phyloP scores from a whole-genome alignment of 2,113 vertebrate genomes.

The Nyctibius bracteatus region DNA sequence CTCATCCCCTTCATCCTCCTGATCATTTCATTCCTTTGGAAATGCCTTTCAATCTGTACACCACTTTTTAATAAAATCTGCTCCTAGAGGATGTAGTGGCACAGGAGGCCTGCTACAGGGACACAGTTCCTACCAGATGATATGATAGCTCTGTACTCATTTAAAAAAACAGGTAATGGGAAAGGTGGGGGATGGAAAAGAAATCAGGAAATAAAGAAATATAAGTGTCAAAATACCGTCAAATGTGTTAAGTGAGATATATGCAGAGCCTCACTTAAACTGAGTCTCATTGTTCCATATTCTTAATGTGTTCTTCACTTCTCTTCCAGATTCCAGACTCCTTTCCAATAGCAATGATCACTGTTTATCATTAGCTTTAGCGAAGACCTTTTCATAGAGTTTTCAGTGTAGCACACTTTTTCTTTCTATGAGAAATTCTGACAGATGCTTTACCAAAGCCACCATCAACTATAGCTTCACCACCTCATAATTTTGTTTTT shows the following conservation, averaged over 20 bases:
- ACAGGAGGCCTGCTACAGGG: neutral
- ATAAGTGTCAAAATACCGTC: neutral
- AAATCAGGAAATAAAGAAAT: neutral
- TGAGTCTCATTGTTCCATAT: neutral
- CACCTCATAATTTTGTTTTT: neutral
- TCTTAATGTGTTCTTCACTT: neutral
- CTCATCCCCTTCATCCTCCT: neutral
- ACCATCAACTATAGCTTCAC: neutral
- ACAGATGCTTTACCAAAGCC: neutral
- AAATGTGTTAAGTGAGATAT: neutral
- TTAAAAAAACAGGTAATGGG: neutral
- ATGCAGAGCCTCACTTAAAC: neutral
- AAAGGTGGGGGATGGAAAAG: rapidly evolving
- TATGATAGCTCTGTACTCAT: neutral
- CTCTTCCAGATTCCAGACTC: neutral
- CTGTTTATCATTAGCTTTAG: neutral
- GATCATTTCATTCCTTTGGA: neutral
- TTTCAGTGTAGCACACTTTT: neutral
- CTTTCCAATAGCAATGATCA: neutral
- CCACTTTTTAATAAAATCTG: neutral
- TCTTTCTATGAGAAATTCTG: neutral
- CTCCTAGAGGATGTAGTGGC: neutral
- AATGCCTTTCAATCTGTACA: neutral
- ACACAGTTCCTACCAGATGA: neutral
- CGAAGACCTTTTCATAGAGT: neutral